Conservation (phyloP, 2,113 vertebrate species). For the Tetrax tetrax region DNA sequence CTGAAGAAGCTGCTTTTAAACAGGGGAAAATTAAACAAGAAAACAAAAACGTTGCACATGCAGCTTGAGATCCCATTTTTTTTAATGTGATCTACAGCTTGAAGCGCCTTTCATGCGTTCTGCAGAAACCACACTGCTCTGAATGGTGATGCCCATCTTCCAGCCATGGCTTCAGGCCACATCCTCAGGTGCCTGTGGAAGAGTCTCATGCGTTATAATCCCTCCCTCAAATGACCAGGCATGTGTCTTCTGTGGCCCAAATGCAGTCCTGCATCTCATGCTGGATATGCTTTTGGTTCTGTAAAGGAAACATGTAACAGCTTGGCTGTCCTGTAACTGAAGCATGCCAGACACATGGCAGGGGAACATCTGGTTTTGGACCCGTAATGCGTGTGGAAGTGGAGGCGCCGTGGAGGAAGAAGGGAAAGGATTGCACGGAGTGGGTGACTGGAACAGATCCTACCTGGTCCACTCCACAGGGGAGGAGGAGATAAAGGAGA, state of each 20-base stretch:
- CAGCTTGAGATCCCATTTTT: neutral
- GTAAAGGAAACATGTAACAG: neutral
- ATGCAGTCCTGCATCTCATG: neutral
- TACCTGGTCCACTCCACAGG: neutral
- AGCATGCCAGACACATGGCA: neutral
- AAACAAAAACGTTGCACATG: neutral
- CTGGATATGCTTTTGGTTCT: neutral
- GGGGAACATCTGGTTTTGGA: neutral
- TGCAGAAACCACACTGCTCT: neutral
- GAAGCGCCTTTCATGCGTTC: neutral
- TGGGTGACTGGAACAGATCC: neutral
- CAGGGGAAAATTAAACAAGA: neutral
- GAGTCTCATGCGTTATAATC: neutral
- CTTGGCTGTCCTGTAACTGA: neutral
- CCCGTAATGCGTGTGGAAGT: accelerated
- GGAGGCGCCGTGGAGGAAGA: neutral
- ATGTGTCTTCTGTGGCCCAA: neutral
- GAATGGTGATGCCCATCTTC: neutral
- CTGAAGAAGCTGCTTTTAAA: neutral
- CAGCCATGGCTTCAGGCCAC: neutral
- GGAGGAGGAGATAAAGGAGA: neutral
- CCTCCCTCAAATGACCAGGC: neutral
- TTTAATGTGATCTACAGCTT: neutral
- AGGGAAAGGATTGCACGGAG: neutral
- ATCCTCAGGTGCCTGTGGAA: neutral